Evolutionary conservation across 2,797 vertebrate genomes (phyloP).

Genomic region (Silurus lanzhouensis): DNA sequence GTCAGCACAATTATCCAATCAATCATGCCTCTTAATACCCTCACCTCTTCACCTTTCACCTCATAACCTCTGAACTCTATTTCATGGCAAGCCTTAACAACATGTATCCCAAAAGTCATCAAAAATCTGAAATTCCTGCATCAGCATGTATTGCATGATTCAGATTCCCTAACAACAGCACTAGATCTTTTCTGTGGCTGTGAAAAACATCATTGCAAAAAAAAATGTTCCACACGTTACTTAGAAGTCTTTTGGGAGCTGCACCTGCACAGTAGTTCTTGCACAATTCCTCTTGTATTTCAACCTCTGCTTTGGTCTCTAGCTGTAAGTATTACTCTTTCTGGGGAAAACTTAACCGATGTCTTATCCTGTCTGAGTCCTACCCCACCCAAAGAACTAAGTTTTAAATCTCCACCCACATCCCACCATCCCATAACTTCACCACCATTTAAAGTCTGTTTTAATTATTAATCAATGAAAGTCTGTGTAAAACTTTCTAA

Average conservation of each 20-base stretch:
- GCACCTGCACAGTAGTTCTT: background rate
- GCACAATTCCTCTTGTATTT: background rate
- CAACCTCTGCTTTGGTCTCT: background rate
- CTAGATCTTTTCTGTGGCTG: background rate
- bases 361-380: background rate
- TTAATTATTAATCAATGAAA: background rate
- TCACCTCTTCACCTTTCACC: constrained; percentile 45
- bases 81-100: constrained; percentile 43
- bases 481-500: background rate
- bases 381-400: background rate
- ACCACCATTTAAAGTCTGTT: background rate
- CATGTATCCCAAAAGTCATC: constrained; percentile 53
- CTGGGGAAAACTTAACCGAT: background rate
- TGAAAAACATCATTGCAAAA: background rate
- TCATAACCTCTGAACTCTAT: constrained; percentile 35
- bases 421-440: background rate
- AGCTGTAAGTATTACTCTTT: background rate
- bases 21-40: constrained; percentile 45
- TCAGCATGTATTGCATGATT: constrained; percentile 10
- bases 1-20: constrained; percentile 51
- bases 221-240: background rate
- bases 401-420: background rate
- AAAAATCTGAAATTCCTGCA: constrained; percentile 26
- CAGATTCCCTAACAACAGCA: background rate
- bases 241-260: background rate